Conservation (phyloP, 64 coral and sea anemone species). For the Catalaphyllia jardinei region DNA sequence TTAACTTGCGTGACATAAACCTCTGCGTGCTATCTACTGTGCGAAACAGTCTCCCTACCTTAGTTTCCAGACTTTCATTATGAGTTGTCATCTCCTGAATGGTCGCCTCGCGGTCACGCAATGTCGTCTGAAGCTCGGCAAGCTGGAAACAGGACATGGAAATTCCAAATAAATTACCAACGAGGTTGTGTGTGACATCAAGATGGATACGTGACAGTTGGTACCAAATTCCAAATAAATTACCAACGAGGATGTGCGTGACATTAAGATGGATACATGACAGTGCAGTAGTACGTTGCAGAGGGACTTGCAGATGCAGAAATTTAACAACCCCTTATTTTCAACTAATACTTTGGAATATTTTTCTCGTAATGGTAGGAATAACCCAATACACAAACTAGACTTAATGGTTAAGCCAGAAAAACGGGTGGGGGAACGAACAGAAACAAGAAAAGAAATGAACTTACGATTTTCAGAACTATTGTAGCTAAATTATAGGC, state of each 20-base stretch:
- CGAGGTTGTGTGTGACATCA: not conserved
- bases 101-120: slow-evolving; percentile 38
- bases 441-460: no score
- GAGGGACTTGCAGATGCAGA: not conserved
- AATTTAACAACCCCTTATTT: not conserved
- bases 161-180: not conserved
- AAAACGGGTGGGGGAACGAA: no score
- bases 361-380: no score
- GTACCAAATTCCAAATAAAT: not conserved
- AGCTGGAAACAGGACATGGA: not conserved
- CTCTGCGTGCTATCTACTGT: no score
- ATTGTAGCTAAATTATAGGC: no score
- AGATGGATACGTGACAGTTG: not conserved
- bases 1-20: not conserved
- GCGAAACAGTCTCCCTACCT: not conserved
- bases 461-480: no score
- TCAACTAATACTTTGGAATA: no score
- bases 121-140: not conserved
- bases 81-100: slow-evolving; percentile 31
- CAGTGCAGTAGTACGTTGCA: not conserved
- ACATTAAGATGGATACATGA: not conserved
- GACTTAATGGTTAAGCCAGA: no score
- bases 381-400: no score
- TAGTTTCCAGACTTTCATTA: slow-evolving; percentile 12
- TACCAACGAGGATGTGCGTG: not conserved